Conservation (phyloP, 2,797 vertebrate genomes). For the Tangara arthus region DNA sequence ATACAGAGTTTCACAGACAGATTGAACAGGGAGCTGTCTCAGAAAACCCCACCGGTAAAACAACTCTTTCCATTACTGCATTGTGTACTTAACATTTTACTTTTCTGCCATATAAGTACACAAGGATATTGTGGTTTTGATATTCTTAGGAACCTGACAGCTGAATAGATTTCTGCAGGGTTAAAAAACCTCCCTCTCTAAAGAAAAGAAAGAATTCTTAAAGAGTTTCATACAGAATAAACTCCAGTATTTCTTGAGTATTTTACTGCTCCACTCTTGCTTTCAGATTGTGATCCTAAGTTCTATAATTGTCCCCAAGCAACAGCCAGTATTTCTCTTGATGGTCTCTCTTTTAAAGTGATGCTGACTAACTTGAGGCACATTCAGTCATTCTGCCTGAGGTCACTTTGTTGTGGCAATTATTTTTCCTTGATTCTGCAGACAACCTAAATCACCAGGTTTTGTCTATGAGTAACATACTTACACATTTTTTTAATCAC, state of each 20-base stretch:
- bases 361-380: not conserved
- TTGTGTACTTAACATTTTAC: not conserved
- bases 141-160: not conserved
- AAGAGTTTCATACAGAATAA: not conserved
- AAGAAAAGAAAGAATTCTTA: not conserved
- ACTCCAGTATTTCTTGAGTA: not conserved
- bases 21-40: constrained; percentile 94
- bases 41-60: constrained; percentile 97
- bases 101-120: not conserved
- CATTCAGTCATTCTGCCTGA: not conserved
- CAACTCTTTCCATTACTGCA: not conserved
- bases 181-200: not conserved
- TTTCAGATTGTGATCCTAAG: not conserved
- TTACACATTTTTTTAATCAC: not conserved
- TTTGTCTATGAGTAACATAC: not conserved
- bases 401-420: not conserved
- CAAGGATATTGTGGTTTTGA: not conserved
- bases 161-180: not conserved
- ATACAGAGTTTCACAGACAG: constrained; percentile 98
- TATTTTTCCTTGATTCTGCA: not conserved
- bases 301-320: not conserved
- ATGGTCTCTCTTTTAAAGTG: not conserved
- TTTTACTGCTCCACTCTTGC: not conserved
- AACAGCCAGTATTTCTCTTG: not conserved
- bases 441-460: not conserved